Conservation (phyloP, 2,888 invertebrate species). For the Drosophila anomalata region DNA sequence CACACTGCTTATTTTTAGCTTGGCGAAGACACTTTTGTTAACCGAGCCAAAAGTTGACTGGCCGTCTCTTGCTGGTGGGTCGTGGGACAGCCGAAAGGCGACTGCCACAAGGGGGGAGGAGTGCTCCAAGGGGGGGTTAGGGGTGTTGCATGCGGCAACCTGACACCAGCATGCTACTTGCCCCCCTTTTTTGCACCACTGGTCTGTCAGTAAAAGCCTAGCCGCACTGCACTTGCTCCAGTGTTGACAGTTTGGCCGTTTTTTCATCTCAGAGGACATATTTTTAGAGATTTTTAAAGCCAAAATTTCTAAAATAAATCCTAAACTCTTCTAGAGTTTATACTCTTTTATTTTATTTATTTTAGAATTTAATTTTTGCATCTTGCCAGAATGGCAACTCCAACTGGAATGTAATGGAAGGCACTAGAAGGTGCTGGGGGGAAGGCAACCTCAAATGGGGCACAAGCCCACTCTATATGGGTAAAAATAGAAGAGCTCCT, state of each 20-base stretch:
- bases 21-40: conserved; percentile 41
- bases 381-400: conserved; percentile 3
- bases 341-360: background rate
- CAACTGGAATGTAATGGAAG: background rate
- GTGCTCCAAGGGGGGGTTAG: background rate
- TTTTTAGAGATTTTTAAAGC: background rate
- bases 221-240: conserved; percentile 54
- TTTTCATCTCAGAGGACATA: background rate
- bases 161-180: conserved; percentile 46
- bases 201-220: conserved; percentile 40
- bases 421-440: background rate
- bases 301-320: background rate
- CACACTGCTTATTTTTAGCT: conserved; percentile 41
- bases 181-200: conserved; percentile 17
- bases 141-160: conserved; percentile 38
- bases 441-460: conserved; percentile 23
- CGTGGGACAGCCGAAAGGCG: conserved; percentile 36
- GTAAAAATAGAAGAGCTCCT: conserved; percentile 42
- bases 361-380: too few relatives aligned
- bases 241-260: conserved; percentile 24
- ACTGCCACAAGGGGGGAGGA: conserved; percentile 5
- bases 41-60: conserved; percentile 50
- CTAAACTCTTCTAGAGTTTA: background rate
- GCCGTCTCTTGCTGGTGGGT: conserved; percentile 39
- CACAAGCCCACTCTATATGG: conserved; percentile 55